Base-by-base conservation (phyloP, 2,113 vertebrate species). In the Probosciger aterrimus region DNA sequence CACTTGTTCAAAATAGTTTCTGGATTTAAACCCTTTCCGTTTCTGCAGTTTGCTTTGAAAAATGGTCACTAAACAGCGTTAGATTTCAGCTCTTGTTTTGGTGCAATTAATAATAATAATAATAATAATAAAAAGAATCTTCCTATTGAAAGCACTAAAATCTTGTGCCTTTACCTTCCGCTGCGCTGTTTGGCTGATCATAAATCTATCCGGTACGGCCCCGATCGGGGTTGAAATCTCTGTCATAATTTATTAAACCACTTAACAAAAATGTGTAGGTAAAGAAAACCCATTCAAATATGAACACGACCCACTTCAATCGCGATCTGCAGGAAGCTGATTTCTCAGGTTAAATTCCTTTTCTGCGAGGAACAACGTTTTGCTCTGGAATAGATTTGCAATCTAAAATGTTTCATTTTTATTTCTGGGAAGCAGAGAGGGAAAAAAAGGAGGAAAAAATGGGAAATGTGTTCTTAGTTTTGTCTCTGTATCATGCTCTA, bases 181-280 rank as follows among this genome's bases (percentile, higher is more conserved):
- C 55, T 62, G 44, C 0, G 3, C 60, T 60, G 28, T 53, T 79
- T 74, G 65, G 30, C 73, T 76, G 62, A 46, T 94, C 57, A 37
- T 73, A 96, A 84, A 93, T 84, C 49, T 62, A 10, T 12, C 18
- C 18, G 25, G 33, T 47, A 41, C 22, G 59, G 33, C 50, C 88
- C 57, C 2, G 2, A 53, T 37, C 0, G 1, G 55, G 8, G 91
- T 92, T 92, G 82, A 91, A 96, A 96, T 41, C 39, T 73, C 76
- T 52, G 41, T 46, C 80, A 88, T 50, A 80, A 82, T 90, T 91
- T 59, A 93, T 90, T 93, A 94, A 97, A 96, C 89, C 87, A 85
- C 35, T 75, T 92, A 64, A 71, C 75, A 74, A 86, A 94, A 85
- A 82, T 69, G 47, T 85, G 64, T 65, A 64, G 86, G 76, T 93